These are phyloP conservation scores for Eurytoma californica DNA, from an alignment of 2,888 invertebrate genomes.

Conservation along the genomic window DNA sequence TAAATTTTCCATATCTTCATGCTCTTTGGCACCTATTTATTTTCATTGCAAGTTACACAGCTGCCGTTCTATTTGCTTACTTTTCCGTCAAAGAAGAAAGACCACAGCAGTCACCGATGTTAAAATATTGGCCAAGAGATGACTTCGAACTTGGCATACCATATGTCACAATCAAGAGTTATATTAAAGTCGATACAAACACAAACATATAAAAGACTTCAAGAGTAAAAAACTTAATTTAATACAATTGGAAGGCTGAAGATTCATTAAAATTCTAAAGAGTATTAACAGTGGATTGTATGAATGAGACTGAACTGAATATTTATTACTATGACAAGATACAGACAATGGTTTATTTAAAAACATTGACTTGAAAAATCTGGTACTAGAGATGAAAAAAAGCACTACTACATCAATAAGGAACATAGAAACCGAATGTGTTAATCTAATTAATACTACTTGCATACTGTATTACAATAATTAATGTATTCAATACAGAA, in stretches of 20 bases:
- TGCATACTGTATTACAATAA: constrained; percentile 30
- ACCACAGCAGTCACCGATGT: constrained; percentile 82
- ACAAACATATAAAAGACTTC: constrained; percentile 74
- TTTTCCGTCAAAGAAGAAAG: constrained; percentile 85
- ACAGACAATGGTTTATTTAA: constrained; percentile 13
- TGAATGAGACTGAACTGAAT: constrained; percentile 53
- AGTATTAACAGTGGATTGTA: constrained; percentile 40
- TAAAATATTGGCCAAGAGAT: constrained; percentile 87
- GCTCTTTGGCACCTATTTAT: constrained; percentile 90
- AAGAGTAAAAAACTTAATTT: constrained; percentile 3
- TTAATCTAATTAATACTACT: constrained; percentile 50
- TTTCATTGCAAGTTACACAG: constrained; percentile 86
- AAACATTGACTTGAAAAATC: constrained; percentile 24
- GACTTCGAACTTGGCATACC: constrained; percentile 87
- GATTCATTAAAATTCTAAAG: constrained; percentile 51
- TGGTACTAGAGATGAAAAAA: constrained; percentile 18
- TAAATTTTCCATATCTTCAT: constrained; percentile 89
- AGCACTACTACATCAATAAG: constrained; percentile 38
- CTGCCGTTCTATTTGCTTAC: constrained; percentile 86
- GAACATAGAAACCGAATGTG: constrained; percentile 44
- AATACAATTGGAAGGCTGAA: constrained; percentile 39
- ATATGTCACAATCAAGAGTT: constrained; percentile 82
- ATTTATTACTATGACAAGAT: constrained; percentile 33
- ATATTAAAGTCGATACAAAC: constrained; percentile 76
- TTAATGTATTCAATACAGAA: constrained; percentile 32